phyloP scores from a whole-genome alignment of 1,140 invertebrate genomes.

The Onthophagus taurus region DNA sequence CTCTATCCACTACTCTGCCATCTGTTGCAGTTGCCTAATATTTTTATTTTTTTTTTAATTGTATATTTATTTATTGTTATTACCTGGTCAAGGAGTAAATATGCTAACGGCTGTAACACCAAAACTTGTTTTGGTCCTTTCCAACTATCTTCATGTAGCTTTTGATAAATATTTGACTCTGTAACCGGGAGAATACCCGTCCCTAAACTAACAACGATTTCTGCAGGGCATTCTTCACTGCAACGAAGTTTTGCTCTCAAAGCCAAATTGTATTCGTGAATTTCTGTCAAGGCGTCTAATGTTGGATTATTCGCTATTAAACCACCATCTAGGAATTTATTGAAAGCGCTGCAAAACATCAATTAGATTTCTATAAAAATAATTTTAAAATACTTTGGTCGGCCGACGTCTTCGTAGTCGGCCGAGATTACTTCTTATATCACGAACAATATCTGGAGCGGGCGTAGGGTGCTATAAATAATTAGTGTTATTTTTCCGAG shows the following conservation, averaged over 20 bases:
- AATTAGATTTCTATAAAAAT: too few species aligned
- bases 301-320: conserved; percentile 96
- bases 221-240: conserved; percentile 46
- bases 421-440: too few species aligned
- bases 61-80: neutral
- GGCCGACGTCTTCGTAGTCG: too few species aligned
- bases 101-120: conserved; percentile 65
- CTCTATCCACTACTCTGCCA: conserved; percentile 84
- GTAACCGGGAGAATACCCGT: conserved; percentile 66
- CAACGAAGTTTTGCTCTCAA: conserved; percentile 50
- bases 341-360: conserved; percentile 49
- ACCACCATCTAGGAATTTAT: conserved; percentile 85
- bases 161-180: conserved; percentile 69
- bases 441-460: too few species aligned
- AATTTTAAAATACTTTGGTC: too few species aligned
- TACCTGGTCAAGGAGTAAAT: conserved; percentile 64
- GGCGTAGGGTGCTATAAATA: too few species aligned
- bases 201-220: conserved; percentile 60
- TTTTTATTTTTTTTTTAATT: neutral
- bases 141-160: conserved; percentile 70
- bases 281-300: conserved; percentile 85
- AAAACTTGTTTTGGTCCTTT: conserved; percentile 68
- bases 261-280: conserved; percentile 81
- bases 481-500: too few species aligned
- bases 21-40: conserved; percentile 62